Conservation (phyloP, 1,140 invertebrate species). For the Schlechtendalia chinensis region DNA sequence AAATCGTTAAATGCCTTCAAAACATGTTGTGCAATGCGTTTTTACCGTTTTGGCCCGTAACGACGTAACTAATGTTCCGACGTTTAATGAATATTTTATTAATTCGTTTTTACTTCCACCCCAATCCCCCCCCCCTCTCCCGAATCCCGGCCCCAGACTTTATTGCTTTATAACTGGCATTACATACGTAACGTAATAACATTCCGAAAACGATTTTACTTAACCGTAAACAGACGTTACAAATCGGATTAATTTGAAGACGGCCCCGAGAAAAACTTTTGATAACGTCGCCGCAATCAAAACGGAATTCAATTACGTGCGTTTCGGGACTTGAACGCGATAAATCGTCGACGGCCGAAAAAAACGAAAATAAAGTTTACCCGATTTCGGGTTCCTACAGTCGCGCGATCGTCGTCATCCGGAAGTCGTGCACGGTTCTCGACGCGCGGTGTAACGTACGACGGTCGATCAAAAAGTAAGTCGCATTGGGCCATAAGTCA, state of each 20-base stretch:
- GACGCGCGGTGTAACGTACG: no score
- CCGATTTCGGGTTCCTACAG: neutral
- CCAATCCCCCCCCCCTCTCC: no score
- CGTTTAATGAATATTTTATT: slow-evolving; percentile 28
- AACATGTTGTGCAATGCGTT: neutral
- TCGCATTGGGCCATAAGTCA: no score
- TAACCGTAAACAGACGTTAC: neutral
- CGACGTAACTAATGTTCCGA: neutral
- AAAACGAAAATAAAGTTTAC: no score
- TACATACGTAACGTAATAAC: slow-evolving; percentile 12
- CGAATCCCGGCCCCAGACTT: no score
- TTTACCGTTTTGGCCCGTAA: neutral
- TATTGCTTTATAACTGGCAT: slow-evolving; percentile 2
- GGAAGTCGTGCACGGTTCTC: no score
- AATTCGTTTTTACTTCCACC: neutral
- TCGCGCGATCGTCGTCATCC: no score
- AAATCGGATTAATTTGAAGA: neutral
- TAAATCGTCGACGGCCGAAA: neutral
- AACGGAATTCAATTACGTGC: slow-evolving; percentile 13
- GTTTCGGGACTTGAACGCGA: slow-evolving; percentile 7
- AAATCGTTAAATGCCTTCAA: slow-evolving; percentile 25
- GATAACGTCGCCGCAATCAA: slow-evolving; percentile 9
- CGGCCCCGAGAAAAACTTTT: neutral
- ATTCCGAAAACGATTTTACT: slow-evolving; percentile 17
- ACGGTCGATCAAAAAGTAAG: no score